Evolutionary conservation across 2,888 invertebrate species (phyloP), one percentile per base, ranked within the genome.

Genomic region (Dryobota labecula): DNA sequence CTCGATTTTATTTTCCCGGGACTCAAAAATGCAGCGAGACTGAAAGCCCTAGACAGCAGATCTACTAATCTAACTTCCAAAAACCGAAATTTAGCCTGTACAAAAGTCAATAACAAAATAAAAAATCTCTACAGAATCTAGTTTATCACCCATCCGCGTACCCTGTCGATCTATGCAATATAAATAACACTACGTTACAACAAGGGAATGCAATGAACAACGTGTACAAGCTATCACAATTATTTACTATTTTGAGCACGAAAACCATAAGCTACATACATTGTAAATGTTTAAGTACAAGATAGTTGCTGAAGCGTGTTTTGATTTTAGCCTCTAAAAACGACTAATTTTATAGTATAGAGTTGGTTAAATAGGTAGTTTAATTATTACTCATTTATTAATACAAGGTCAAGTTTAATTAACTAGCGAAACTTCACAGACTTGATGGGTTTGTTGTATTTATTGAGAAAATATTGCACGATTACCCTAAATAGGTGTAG

Each of bases 211-310:
- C 70, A 77, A 61, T 80, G 67, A 84, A 85, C 78, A 84, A 85
- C 61, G 67, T 75, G 73, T 81, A 84, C 73, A 71, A 68, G 41
- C 86, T 88, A 89, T 88, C 85, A 88, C 89, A 85, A 84, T 85
- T 73, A 73, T 84, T 83, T 69, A 82, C 78, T 84, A 84, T 84
- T 61, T 89, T 89, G 89, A 89, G 89, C 89, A 86, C 75, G 33
- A 79, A 84, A 82, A 73, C 70, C 47, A 15, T 66, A 70, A 78
- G 66, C 68, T 70, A 66, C 1, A 43, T 62, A 58, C 45, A 20
- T 36, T 64, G 49, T 54, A 53, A 69, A 69, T 33, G 51, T 54
- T 75, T 78, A 78, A 82, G 78, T 84, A 84, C 70, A 51, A 38
- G 4, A 27, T 15, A 15, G 5, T 60, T 78, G 36, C 30, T 71